phyloP scores from a whole-genome alignment of 2,888 invertebrate genomes.

The Steinernema hermaphroditum region DNA sequence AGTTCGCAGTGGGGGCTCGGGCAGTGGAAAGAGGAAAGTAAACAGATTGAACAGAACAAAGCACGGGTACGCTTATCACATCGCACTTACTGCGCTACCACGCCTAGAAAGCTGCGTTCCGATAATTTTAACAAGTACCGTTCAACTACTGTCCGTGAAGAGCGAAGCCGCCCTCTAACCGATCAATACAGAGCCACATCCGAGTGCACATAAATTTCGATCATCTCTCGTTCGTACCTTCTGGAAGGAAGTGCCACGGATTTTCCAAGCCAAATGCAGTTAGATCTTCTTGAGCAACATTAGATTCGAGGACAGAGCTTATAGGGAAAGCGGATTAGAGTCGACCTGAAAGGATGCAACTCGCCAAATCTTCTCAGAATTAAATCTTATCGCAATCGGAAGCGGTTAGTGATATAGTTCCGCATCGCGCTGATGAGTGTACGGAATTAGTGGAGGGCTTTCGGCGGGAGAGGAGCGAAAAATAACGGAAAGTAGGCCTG shows the following conservation, averaged over 20 bases:
- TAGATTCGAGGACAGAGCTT: not conserved
- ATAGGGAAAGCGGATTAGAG: constrained; percentile 14
- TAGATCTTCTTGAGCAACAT: constrained; percentile 18
- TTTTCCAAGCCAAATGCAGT: not conserved
- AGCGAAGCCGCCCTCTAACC: constrained; percentile 24
- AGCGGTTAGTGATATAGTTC: constrained; percentile 2
- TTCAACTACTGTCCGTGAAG: constrained; percentile 27
- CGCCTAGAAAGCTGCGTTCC: constrained; percentile 9
- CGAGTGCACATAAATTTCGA: constrained; percentile 9
- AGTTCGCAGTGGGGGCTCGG: not conserved
- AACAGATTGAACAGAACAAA: constrained; percentile 2
- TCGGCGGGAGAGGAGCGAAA: not conserved
- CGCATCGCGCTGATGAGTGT: not conserved
- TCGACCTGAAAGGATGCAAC: constrained; percentile 16
- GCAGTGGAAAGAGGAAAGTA: constrained; percentile 14
- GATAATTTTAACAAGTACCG: constrained; percentile 19
- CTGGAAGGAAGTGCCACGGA: not conserved
- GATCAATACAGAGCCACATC: constrained; percentile 15
- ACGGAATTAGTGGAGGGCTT: not conserved
- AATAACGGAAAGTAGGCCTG: constrained; percentile 26
- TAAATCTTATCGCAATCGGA: constrained; percentile 26
- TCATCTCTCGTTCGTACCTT: constrained; percentile 6
- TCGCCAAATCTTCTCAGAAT: not conserved
- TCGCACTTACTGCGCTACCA: not conserved
- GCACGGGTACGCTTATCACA: constrained; percentile 19